Evolutionary conservation across 2,113 vertebrate species (phyloP).

Genomic region (Chauna torquata): DNA sequence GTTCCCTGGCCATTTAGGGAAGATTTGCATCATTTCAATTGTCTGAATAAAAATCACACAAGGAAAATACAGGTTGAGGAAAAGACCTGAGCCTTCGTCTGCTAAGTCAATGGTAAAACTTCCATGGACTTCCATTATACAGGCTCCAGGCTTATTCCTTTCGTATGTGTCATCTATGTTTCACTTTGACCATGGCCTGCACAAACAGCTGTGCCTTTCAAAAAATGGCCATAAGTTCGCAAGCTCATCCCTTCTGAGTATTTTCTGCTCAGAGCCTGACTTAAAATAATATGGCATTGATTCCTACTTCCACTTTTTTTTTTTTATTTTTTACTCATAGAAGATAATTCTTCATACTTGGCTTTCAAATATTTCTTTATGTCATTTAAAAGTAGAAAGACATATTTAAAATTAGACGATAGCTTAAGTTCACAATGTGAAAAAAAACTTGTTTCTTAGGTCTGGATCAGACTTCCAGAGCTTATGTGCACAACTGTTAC

Average conservation of each 20-base stretch:
- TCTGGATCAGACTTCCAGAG: background rate
- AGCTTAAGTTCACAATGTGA: background rate
- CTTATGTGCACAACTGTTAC: background rate
- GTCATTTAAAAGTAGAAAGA: background rate
- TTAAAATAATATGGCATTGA: background rate
- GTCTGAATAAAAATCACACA: background rate
- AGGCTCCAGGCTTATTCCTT: background rate
- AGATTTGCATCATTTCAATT: background rate
- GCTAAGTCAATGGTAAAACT: background rate
- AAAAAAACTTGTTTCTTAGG: background rate
- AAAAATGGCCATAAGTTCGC: background rate
- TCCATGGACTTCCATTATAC: background rate
- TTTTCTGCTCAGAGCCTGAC: background rate
- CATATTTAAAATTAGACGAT: background rate
- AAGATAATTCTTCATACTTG: background rate
- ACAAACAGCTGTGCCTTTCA: background rate
- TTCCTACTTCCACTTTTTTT: background rate
- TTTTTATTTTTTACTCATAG: background rate
- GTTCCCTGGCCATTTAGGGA: background rate
- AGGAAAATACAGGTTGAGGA: background rate
- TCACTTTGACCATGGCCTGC: background rate
- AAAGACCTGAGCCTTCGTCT: background rate
- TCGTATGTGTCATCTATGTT: background rate
- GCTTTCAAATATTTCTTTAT: background rate
- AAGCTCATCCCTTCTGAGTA: background rate